phyloP scores from a whole-genome alignment of 2,113 vertebrate genomes.

The Neotragus moschatus region DNA sequence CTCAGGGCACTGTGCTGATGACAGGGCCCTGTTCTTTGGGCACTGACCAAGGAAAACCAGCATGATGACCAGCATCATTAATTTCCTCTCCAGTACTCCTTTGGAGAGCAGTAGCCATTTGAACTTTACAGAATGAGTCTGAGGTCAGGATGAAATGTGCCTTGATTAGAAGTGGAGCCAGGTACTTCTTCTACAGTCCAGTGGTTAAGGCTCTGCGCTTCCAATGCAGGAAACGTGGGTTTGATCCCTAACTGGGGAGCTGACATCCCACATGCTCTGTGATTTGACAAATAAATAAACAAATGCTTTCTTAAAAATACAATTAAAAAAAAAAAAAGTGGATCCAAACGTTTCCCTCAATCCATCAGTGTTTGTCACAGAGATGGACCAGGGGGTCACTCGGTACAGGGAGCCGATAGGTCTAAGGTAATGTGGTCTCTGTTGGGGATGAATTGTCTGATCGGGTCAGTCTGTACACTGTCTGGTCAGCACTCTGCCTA shows the following conservation, averaged over 20 bases:
- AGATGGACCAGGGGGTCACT: neutral
- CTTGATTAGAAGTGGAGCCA: neutral
- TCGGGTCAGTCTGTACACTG: neutral
- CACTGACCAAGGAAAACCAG: neutral
- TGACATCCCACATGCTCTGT: neutral
- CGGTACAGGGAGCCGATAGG: neutral
- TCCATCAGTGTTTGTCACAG: neutral
- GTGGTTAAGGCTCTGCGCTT: neutral
- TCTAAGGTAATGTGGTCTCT: neutral
- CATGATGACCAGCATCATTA: neutral
- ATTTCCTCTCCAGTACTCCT: neutral
- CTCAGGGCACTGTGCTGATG: neutral
- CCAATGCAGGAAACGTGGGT: neutral
- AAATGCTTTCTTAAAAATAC: neutral
- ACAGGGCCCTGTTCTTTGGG: neutral
- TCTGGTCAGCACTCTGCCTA: no score
- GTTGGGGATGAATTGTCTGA: neutral
- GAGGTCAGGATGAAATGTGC: neutral
- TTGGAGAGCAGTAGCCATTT: neutral
- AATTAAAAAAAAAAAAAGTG: neutral
- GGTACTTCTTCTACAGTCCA: neutral
- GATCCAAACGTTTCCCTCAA: neutral
- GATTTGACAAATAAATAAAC: neutral
- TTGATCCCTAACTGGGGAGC: neutral
- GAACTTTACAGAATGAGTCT: neutral